Conservation (phyloP, 2,888 invertebrate species). For the Phaonia tiefii region DNA sequence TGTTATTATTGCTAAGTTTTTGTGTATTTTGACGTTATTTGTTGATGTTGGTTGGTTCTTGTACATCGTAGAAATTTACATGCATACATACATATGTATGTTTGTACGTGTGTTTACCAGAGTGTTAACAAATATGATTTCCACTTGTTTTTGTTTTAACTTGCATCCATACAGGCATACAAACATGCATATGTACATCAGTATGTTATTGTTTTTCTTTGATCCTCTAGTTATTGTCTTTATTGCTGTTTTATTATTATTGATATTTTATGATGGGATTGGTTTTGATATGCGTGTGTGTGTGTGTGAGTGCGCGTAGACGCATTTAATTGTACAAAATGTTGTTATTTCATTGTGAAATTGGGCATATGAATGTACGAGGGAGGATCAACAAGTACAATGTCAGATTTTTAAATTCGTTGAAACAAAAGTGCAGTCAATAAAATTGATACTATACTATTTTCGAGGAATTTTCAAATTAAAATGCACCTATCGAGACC, state of each 20-base stretch:
- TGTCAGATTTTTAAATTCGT: no score
- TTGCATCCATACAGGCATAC: neutral
- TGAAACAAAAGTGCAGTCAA: no score
- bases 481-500: no score
- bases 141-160: neutral
- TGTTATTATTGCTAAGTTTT: conserved; percentile 59
- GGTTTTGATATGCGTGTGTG: conserved; percentile 41
- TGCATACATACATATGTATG: neutral
- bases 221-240: conserved; percentile 56
- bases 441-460: no score
- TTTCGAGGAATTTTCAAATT: no score
- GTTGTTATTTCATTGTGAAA: no score
- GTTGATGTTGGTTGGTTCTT: conserved; percentile 43
- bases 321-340: no score
- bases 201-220: conserved; percentile 42
- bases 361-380: no score
- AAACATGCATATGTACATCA: neutral
- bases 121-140: neutral
- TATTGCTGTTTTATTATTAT: no score
- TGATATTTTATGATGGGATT: no score
- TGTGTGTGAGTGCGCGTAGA: conserved; percentile 25
- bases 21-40: conserved; percentile 54
- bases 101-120: neutral
- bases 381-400: no score
- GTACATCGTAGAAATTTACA: conserved; percentile 10